Evolutionary conservation across 1,140 invertebrate genomes (phyloP), one percentile per base, ranked within the genome.

Genomic region (Lasioglossum baleicum): DNA sequence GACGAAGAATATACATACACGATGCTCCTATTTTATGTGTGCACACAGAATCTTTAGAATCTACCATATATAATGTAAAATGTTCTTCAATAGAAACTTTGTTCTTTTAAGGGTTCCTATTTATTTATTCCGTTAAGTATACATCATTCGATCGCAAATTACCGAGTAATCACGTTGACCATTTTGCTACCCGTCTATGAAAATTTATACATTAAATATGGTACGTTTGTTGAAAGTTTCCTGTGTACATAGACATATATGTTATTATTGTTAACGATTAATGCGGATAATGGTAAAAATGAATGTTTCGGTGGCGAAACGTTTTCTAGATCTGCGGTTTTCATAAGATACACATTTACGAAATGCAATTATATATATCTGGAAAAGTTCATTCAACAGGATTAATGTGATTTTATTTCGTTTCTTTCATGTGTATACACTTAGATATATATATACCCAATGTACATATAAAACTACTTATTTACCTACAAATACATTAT

Each of bases 401-500:
- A 75, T 71, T 68, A 74, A 83, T 84, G 72, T 83, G 69, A 83
- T 83, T 71, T 83, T 74, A 72, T 80, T 72, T 83, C 22, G 31
- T 61, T 77, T 65, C 7, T 68, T 44, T 72, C 48, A 80, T 17
- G 60, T 65, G 69, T 72, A 65, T 15, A 72, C 48, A 73, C 60
- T 63, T 48, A 51, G 20, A 70, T 69, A 69, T 76, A 26, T 26
- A 26, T 26, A 61, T 76, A 76, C 42, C 42, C 56, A 70, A 76
- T 76, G 66, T 76, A 76, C 75, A 76, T 76, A 76, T 51, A 70
- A 76, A 76, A 60, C 53, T 17, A 76, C 56, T 76, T 69, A 76
- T 76, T 61, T 76, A 61, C 66, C 26, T 26, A 70, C 68, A 58
- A 76, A 76, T 76, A 76, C n/a, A 76, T 31, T 61, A 48, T 76